These are phyloP conservation scores for Hyles vespertilio DNA, from an alignment of 1,140 invertebrate genomes.

Conservation along the genomic window DNA sequence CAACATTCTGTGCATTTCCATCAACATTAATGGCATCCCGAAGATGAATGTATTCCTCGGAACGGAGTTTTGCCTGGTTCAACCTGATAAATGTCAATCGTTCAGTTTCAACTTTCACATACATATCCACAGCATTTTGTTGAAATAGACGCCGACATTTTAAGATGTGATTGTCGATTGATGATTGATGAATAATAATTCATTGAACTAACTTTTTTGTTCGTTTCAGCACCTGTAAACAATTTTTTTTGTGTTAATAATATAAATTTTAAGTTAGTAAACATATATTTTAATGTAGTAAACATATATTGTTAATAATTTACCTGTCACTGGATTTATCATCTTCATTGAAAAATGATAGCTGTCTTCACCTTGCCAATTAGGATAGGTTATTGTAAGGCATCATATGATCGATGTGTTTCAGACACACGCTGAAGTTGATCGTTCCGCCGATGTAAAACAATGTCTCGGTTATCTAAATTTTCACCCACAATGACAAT, in stretches of 20 bases:
- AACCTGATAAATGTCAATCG: conserved; percentile 40
- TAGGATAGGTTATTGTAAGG: conserved; percentile 49
- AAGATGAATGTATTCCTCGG: conserved; percentile 50
- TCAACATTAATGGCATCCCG: conserved; percentile 36
- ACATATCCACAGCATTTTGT: conserved; percentile 54
- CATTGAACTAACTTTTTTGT: conserved; percentile 36
- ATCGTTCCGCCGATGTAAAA: conserved; percentile 23
- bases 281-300: conserved; percentile 13
- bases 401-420: conserved; percentile 35
- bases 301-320: conserved; percentile 16
- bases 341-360: conserved; percentile 40
- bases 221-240: conserved; percentile 18
- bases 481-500: conserved; percentile 63
- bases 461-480: conserved; percentile 59
- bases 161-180: conserved; percentile 47
- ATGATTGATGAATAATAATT: conserved; percentile 40
- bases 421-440: conserved; percentile 12
- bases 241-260: conserved; percentile 10
- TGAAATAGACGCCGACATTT: conserved; percentile 42
- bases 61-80: conserved; percentile 51
- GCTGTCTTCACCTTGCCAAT: conserved; percentile 40
- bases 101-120: conserved; percentile 58
- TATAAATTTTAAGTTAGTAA: conserved; percentile 10
- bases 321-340: conserved; percentile 33
- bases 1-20: conserved; percentile 28